These are phyloP conservation scores for Psilopogon haemacephalus DNA, from an alignment of 2,113 vertebrate species.

Conservation along the genomic window DNA sequence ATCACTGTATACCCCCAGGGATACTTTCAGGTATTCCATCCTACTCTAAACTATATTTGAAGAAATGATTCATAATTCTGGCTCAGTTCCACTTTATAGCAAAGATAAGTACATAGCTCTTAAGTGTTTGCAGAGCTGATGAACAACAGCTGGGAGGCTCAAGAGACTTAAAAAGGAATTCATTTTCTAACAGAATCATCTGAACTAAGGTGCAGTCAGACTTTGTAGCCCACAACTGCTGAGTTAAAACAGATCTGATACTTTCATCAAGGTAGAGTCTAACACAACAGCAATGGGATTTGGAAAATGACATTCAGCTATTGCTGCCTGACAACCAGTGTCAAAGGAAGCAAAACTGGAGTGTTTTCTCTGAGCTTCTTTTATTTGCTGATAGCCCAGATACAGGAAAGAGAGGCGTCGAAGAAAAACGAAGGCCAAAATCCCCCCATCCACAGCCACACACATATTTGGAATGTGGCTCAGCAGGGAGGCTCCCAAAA, in stretches of 20 bases:
- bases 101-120: background rate
- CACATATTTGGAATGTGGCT: conserved; percentile 43
- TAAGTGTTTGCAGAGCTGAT: background rate
- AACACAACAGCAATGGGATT: background rate
- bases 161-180: background rate
- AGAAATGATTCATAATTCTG: background rate
- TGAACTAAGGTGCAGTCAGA: background rate
- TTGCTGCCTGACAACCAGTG: background rate
- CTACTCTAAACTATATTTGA: background rate
- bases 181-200: background rate
- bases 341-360: background rate
- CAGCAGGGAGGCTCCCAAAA: conserved; percentile 43
- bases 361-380: background rate
- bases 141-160: background rate
- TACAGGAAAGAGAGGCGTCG: background rate
- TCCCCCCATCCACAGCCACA: conserved; percentile 35
- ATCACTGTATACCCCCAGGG: background rate
- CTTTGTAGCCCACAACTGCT: background rate
- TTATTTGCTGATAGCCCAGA: conserved; percentile 4
- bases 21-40: background rate
- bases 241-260: background rate
- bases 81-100: background rate
- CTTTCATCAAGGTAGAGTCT: background rate
- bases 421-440: conserved; percentile 35
- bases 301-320: background rate